Conservation (phyloP, 2,888 invertebrate genomes). For the Dichetophora obliterata region DNA sequence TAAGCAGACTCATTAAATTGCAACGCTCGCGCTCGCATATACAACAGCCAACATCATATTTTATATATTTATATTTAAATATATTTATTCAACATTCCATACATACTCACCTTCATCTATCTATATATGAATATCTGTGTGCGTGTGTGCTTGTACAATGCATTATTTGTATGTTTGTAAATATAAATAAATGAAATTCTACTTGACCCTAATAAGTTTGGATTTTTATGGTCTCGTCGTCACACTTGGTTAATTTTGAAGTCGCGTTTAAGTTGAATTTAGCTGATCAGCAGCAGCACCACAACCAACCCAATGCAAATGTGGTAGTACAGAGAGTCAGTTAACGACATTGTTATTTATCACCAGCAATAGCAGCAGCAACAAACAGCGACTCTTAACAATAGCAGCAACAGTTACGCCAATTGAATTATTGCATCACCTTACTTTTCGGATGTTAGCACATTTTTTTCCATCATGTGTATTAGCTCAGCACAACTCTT, state of each 20-base stretch:
- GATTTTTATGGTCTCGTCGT: constrained; percentile 53
- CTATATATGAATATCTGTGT: too few species aligned
- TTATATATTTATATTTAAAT: neutral
- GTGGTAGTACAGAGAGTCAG: neutral
- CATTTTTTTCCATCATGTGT: too few species aligned
- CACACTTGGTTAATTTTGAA: constrained; percentile 50
- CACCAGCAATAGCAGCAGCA: neutral
- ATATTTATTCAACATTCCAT: neutral
- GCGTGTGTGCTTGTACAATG: neutral
- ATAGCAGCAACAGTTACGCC: constrained; percentile 5
- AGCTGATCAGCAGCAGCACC: constrained; percentile 18
- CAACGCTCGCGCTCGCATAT: neutral
- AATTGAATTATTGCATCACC: constrained; percentile 18
- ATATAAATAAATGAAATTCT: constrained; percentile 37
- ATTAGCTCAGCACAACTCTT: too few species aligned
- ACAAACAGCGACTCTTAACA: neutral
- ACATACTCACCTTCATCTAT: neutral
- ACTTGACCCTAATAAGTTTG: constrained; percentile 53
- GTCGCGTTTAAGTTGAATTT: constrained; percentile 36
- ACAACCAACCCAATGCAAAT: neutral
- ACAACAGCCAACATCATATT: neutral
- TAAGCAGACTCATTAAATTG: neutral
- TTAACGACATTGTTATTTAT: constrained; percentile 12
- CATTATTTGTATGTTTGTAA: neutral
- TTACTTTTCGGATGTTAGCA: neutral